Conservation (phyloP, 2,888 invertebrate species). For the Miltochrista miniata region DNA sequence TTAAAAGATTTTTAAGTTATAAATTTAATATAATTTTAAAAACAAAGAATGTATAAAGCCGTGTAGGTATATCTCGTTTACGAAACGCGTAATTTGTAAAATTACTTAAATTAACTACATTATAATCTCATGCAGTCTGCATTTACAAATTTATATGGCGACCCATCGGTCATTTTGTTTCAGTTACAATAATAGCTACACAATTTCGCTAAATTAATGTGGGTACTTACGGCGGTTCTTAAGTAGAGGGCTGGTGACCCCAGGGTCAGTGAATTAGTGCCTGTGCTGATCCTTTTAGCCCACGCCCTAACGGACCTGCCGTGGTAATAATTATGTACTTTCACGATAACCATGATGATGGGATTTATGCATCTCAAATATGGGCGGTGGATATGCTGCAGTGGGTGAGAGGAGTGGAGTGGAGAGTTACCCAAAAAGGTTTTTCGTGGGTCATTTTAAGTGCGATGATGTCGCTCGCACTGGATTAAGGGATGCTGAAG, state of each 20-base stretch:
- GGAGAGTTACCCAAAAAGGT: too few relatives aligned
- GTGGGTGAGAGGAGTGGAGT: too few relatives aligned
- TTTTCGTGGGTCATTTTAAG: too few relatives aligned
- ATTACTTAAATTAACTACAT: too few relatives aligned
- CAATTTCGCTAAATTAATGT: conserved; percentile 10
- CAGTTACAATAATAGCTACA: conserved; percentile 6
- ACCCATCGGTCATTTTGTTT: not conserved
- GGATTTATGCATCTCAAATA: not conserved
- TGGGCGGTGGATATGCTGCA: too few relatives aligned
- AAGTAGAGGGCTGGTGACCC: conserved; percentile 31
- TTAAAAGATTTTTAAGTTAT: too few relatives aligned
- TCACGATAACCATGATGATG: not conserved
- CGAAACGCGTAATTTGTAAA: too few relatives aligned
- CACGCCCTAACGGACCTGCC: conserved; percentile 15
- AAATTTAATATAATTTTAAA: too few relatives aligned
- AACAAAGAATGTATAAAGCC: not conserved
- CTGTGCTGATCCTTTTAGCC: conserved; percentile 15
- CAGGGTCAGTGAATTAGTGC: conserved; percentile 38
- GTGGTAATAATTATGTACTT: not conserved
- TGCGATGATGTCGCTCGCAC: too few relatives aligned
- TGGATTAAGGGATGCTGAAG: too few relatives aligned
- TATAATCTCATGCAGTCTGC: not conserved
- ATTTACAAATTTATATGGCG: not conserved
- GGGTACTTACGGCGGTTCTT: conserved; percentile 5
- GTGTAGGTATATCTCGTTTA: not conserved